Conservation (phyloP, 35 echinoderm and acorn worm species). For the Ptychodera flava region DNA sequence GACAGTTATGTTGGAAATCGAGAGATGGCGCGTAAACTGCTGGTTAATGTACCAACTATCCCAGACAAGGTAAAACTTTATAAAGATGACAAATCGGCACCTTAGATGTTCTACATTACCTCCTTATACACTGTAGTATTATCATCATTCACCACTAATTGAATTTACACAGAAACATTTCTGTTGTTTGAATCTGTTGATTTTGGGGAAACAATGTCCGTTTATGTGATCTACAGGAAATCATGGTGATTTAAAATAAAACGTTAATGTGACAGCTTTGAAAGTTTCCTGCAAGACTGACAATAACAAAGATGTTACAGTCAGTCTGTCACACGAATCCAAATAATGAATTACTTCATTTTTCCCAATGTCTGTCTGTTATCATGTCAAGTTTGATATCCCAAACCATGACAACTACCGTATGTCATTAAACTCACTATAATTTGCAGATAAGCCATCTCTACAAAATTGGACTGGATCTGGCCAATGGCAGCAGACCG, state of each 20-base stretch:
- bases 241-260: too few species aligned
- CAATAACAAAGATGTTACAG: too few species aligned
- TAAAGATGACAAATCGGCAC: neutral
- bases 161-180: neutral
- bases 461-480: slow-evolving; percentile 41
- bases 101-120: neutral
- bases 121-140: neutral
- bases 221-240: slow-evolving; percentile 11
- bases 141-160: neutral
- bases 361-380: too few species aligned
- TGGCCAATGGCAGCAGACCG: slow-evolving; percentile 72
- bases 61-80: slow-evolving; percentile 45
- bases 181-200: slow-evolving; percentile 5
- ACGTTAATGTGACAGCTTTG: too few species aligned
- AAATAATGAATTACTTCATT: too few species aligned
- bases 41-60: slow-evolving; percentile 35
- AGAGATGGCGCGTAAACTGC: slow-evolving; percentile 77
- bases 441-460: neutral
- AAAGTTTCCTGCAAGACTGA: too few species aligned
- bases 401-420: too few species aligned
- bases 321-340: too few species aligned
- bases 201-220: neutral
- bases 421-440: too few species aligned
- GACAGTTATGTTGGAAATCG: slow-evolving; percentile 74
- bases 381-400: too few species aligned